Conservation (phyloP, 1,140 invertebrate species). For the Rhagoletis zephyria region DNA sequence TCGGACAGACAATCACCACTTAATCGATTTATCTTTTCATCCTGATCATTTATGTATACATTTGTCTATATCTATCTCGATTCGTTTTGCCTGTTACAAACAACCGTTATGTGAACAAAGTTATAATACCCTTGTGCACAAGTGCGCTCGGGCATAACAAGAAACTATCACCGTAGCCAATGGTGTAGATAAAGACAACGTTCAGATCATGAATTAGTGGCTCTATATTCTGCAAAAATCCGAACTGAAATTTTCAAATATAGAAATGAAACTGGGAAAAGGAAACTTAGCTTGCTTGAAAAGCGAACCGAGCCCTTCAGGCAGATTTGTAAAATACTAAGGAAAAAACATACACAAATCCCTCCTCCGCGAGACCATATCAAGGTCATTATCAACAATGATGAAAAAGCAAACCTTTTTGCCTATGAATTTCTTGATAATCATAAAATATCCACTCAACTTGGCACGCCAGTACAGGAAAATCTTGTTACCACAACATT, state of each 20-base stretch:
- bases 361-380: background rate
- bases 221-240: background rate
- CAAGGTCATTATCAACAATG: background rate
- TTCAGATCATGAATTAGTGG: too few relatives aligned
- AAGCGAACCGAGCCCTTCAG: constrained; percentile 13
- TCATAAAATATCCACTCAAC: background rate
- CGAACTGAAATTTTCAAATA: constrained; percentile 8
- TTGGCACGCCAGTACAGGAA: background rate
- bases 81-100: too few relatives aligned
- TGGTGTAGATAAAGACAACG: background rate
- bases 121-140: too few relatives aligned
- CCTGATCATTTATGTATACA: too few relatives aligned
- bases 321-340: constrained; percentile 27
- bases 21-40: too few relatives aligned
- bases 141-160: background rate
- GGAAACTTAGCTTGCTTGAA: constrained; percentile 1
- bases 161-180: background rate
- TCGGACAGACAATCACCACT: too few relatives aligned
- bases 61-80: too few relatives aligned
- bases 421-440: background rate
- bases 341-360: background rate
- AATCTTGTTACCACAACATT: background rate
- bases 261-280: background rate
- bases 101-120: too few relatives aligned
- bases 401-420: too few relatives aligned